phyloP scores from a whole-genome alignment of 1,140 invertebrate species.

The Myzus persicae region DNA sequence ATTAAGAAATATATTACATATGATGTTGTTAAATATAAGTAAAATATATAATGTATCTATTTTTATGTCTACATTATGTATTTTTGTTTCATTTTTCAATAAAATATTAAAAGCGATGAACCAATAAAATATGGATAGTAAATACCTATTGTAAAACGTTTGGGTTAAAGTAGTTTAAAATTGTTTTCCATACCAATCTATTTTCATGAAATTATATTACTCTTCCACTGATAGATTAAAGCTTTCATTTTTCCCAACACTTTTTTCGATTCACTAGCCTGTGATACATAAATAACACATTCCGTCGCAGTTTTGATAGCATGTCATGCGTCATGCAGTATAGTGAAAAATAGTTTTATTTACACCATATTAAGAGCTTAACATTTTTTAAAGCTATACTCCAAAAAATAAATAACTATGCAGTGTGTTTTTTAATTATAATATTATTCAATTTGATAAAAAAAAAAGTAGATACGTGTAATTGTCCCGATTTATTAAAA shows the following conservation, averaged over 20 bases:
- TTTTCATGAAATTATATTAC: neutral
- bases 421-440: neutral
- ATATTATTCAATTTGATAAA: neutral
- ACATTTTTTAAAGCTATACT: neutral
- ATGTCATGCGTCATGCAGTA: neutral
- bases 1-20: neutral
- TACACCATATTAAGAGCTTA: neutral
- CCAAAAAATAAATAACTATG: neutral
- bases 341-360: neutral
- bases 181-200: neutral
- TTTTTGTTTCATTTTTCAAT: neutral
- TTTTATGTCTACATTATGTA: neutral
- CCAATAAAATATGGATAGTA: neutral
- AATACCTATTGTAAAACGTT: neutral
- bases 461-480: neutral
- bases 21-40: neutral
- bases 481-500: neutral
- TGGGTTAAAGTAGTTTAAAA: neutral
- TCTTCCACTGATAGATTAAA: neutral
- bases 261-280: neutral
- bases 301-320: neutral
- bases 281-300: neutral
- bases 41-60: neutral
- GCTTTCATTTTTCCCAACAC: no score
- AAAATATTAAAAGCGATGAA: neutral